Evolutionary conservation across 2,888 invertebrate genomes (phyloP).

Genomic region (Drosophila nr. fundita): DNA sequence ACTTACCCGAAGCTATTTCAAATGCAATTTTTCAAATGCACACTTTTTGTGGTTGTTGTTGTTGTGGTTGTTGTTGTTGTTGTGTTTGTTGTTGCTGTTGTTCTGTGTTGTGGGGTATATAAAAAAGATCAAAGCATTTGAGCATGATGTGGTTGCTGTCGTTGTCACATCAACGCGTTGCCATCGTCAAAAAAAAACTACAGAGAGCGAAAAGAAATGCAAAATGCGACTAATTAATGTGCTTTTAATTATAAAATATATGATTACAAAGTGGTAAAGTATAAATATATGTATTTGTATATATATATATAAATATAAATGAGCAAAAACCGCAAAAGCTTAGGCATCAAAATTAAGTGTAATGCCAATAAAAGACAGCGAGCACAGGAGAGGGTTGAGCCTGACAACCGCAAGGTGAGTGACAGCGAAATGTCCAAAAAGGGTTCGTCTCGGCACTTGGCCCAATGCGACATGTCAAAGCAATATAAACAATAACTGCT

Average conservation of each 20-base stretch:
- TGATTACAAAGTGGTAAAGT: conserved; percentile 27
- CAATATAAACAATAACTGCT: conserved; percentile 76
- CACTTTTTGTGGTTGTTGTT: conserved; percentile 31
- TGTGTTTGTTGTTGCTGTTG: conserved; percentile 27
- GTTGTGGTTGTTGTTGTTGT: conserved; percentile 33
- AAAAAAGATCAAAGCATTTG: conserved; percentile 74
- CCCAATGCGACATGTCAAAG: conserved; percentile 67
- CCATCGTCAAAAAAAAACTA: conserved; percentile 55
- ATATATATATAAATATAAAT: background rate
- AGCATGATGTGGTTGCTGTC: conserved; percentile 60
- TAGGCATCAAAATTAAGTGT: conserved; percentile 52
- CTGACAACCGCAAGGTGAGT: conserved; percentile 70
- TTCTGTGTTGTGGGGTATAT: conserved; percentile 16
- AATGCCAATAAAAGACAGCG: background rate
- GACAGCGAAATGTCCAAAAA: conserved; percentile 52
- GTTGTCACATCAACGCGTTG: conserved; percentile 83
- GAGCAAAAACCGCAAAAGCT: conserved; percentile 71
- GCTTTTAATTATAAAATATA: conserved; percentile 73
- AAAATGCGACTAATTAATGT: conserved; percentile 69
- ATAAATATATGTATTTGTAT: conserved; percentile 19
- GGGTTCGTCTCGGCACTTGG: conserved; percentile 47
- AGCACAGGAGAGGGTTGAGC: conserved; percentile 7
- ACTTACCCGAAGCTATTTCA: background rate
- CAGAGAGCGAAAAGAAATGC: conserved; percentile 30
- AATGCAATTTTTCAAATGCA: conserved; percentile 12